Evolutionary conservation across 2,888 invertebrate genomes (phyloP).

Genomic region (Mycalesis mineus): DNA sequence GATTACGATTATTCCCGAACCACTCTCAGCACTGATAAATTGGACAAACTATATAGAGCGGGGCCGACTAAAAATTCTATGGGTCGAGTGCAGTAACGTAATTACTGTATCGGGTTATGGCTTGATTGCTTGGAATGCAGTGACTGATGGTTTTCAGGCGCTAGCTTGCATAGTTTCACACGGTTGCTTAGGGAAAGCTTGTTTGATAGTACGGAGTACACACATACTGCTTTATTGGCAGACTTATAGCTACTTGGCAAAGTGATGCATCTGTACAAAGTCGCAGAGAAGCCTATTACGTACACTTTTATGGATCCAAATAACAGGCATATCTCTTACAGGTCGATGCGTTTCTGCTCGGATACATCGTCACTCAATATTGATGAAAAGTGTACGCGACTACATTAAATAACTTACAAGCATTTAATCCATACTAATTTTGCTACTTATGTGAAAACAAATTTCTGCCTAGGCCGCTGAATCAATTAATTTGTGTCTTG

Average conservation of each 20-base stretch:
- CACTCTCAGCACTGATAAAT: constrained; percentile 73
- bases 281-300: background rate
- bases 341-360: no score
- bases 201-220: background rate
- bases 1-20: constrained; percentile 76
- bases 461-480: no score
- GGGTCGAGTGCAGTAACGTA: constrained; percentile 5
- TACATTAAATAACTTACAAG: no score
- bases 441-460: no score
- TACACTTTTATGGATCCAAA: background rate
- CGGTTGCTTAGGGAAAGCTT: background rate
- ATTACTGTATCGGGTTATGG: background rate
- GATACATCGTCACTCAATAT: background rate
- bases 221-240: background rate
- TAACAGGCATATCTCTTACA: background rate
- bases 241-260: background rate
- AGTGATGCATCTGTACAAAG: background rate
- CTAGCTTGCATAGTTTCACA: background rate
- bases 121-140: constrained; percentile 4
- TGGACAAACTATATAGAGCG: constrained; percentile 56
- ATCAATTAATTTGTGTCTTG: no score
- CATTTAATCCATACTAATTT: no score
- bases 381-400: background rate
- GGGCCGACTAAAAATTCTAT: constrained; percentile 6
- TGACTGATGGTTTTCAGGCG: background rate